Evolutionary conservation across 1,140 invertebrate species (phyloP), one percentile per base, ranked within the genome.

Genomic region (Ptiloglossa arizonensis): DNA sequence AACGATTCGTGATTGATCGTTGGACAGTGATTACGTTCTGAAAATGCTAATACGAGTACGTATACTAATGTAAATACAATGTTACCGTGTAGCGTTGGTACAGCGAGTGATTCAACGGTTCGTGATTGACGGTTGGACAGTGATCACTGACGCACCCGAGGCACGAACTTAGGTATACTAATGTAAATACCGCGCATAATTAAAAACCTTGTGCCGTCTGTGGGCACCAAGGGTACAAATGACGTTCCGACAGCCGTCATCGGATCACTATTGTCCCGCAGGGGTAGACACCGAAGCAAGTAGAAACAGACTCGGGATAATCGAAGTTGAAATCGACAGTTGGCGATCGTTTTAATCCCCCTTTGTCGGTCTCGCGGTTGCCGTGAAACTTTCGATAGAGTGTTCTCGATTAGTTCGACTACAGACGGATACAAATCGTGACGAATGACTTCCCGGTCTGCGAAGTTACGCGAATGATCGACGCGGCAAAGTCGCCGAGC

Each of bases 281-380:
- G 41, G 41, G 17, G 22, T n/a, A 46, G 22, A 59, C 24, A 27
- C 19, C 22, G 17, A 15, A 57, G 52, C 41, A 22, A 69, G 41
- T 54, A 69, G 66, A 70, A 70, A 60, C 41, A 57, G 52, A 22
- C 62, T 46, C n/a, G 27, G 19, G 9, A 59, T 32, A 46, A 50
- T 69, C 73, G 66, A 38, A 60, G 41, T 46, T 24, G 66, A 76
- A 48, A 76, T 70, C 73, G 66, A 60, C 66, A n/a, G 38, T 54
- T 22, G 24, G 29, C n/a, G 73, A 69, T 76, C 44, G 52, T 41
- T 76, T 76, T 69, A 60, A 76, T 60, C 54, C 5, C 2, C 19
- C 66, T 56, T 57, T 41, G 63, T 57, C 52, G 32, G 2, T 17
- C 3, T n/a, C n/a, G n/a, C n/a, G n/a, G n/a, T n/a, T n/a, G n/a